Evolutionary conservation across 2,888 invertebrate species (phyloP), one percentile per base, ranked within the genome.

Genomic region (Eremobia ochroleuca): DNA sequence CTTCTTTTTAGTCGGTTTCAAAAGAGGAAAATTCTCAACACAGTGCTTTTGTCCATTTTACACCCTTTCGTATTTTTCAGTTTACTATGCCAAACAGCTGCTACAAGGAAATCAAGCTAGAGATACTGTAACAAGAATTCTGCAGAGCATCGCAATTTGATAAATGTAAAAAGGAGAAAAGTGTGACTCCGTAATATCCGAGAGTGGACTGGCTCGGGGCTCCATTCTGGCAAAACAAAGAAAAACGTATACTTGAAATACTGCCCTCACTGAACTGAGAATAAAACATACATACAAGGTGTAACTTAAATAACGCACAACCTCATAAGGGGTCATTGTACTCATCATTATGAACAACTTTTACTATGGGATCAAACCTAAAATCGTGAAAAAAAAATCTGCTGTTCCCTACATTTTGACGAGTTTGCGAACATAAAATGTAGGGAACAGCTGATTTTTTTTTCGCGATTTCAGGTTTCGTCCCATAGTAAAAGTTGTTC

Each of bases 101-200:
- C 67, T 21, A 64, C 79, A 58, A 58, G 58, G 34, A 58, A 64
- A 68, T 40, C 37, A 52, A 73, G 66, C 61, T 55, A 43, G 65
- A 68, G 21, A 28, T 18, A 62, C 43, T 31, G 55, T 37, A 28
- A 55, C 59, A 52, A 46, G 71, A 73, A 58, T 66, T 69, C 65
- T 62, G 9, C 37, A n/a, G 31, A 55, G 21, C 61, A 25, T 64
- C 71, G 64, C 81, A 83, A 83, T 84, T 76, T 80, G 82, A 82
- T 83, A 82, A 81, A 81, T 81, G 78, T 83, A 62, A 76, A 83
- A 67, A 66, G 40, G 52, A 79, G 83, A 69, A 80, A 84, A 83
- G 81, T 76, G 81, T 76, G 66, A 62, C 21, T 81, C 11, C 58
- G 80, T 73, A 83, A 83, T 83, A 80, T 84, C 31, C 72, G 61